phyloP scores from a whole-genome alignment of 2,888 invertebrate species.

The Drosophila glabriapex region DNA sequence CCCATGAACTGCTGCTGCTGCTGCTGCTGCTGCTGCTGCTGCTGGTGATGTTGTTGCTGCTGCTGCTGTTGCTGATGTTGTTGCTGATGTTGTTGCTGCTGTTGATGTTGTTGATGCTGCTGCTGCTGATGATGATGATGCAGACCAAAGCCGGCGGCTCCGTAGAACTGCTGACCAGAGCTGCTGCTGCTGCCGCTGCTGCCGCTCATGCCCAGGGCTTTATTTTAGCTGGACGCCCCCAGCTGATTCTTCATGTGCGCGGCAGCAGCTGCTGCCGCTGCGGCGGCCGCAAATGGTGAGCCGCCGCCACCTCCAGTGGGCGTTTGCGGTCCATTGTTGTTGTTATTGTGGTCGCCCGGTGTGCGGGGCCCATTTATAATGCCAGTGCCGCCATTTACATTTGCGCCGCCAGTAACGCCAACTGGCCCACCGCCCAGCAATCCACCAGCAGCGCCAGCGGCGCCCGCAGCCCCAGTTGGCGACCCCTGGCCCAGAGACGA shows the following conservation, averaged over 20 bases:
- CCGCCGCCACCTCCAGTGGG: conserved; percentile 76
- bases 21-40: conserved; percentile 31
- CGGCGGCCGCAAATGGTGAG: conserved; percentile 82
- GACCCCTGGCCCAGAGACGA: conserved; percentile 84
- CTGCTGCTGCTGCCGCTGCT: conserved; percentile 49
- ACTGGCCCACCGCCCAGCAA: conserved; percentile 71
- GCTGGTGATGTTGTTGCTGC: conserved; percentile 46
- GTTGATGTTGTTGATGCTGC: conserved; percentile 49
- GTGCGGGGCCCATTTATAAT: conserved; percentile 83
- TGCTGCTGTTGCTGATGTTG: conserved; percentile 34
- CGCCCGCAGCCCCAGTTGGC: conserved; percentile 79
- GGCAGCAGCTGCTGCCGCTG: conserved; percentile 81
- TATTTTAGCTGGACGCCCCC: conserved; percentile 85
- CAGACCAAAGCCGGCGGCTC: conserved; percentile 57
- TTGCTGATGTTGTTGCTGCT: conserved; percentile 34
- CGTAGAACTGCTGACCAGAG: conserved; percentile 67
- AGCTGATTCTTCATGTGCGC: conserved; percentile 85
- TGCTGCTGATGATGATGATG: conserved; percentile 65
- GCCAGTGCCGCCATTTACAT: conserved; percentile 52
- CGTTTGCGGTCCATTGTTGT: conserved; percentile 84
- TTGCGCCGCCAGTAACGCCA: conserved; percentile 55
- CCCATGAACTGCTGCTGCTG: conserved; percentile 66
- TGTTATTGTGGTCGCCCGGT: conserved; percentile 84
- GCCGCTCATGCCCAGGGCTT: conserved; percentile 81
- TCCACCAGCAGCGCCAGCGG: conserved; percentile 60